These are phyloP conservation scores for Bombus waltoni DNA, from an alignment of 1,140 invertebrate species.

Conservation along the genomic window DNA sequence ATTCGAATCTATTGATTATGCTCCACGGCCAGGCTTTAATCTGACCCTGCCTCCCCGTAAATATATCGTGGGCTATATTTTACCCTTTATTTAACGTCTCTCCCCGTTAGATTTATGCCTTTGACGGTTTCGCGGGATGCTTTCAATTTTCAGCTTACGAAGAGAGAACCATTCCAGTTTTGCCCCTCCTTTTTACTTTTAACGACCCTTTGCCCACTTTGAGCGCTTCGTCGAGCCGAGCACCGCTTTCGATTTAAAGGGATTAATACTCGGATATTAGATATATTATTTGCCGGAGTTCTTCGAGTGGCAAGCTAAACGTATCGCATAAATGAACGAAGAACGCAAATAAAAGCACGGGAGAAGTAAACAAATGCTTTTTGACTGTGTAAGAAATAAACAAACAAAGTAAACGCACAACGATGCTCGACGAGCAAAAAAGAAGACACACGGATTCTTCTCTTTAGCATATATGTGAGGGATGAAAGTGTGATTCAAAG, in stretches of 20 bases:
- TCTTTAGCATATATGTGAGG: background rate
- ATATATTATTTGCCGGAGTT: background rate
- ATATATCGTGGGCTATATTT: constrained; percentile 31
- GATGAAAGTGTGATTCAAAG: background rate
- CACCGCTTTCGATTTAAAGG: background rate
- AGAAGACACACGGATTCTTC: background rate
- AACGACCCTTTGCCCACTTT: background rate
- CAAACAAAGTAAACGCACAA: background rate
- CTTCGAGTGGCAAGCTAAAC: background rate
- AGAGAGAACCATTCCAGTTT: background rate
- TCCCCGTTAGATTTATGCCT: background rate
- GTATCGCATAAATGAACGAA: background rate
- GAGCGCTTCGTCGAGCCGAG: background rate
- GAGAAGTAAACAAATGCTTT: background rate
- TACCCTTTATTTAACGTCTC: constrained; percentile 2
- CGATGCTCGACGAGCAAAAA: background rate
- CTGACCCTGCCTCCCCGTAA: constrained; percentile 5
- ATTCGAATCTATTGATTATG: constrained; percentile 46
- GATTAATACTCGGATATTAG: background rate
- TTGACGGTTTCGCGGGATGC: background rate
- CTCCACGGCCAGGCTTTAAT: constrained; percentile 26
- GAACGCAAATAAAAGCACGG: background rate
- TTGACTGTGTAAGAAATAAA: background rate
- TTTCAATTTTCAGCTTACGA: background rate
- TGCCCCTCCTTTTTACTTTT: too few relatives aligned